Percentiles rank a stretch among this genome's conserved stretches.
Evolutionary conservation across 2,797 vertebrate species (phyloP).

Genomic region (Coracias cyanogaster): DNA sequence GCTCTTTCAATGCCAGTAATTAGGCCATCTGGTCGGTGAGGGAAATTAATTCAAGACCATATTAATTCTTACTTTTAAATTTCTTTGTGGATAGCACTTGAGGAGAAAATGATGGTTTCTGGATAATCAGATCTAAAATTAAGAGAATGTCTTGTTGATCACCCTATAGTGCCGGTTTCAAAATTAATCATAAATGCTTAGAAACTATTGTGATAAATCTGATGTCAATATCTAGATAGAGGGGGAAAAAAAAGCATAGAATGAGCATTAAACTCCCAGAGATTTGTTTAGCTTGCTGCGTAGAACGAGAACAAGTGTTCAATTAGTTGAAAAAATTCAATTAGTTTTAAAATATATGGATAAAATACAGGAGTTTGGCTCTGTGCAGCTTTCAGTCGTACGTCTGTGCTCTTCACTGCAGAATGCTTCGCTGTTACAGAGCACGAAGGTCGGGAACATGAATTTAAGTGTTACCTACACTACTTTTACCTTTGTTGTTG

Average conservation of each 20-base stretch:
- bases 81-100: conserved; percentile 38
- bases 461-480: background rate
- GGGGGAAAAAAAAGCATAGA: background rate
- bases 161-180: background rate
- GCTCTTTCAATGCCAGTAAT: conserved; percentile 39
- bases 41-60: conserved; percentile 34
- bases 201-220: conserved; percentile 5
- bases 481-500: background rate
- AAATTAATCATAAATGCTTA: conserved; percentile 38
- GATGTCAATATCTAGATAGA: background rate
- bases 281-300: background rate
- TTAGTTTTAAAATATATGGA: background rate
- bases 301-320: background rate
- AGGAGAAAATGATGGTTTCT: conserved; percentile 18
- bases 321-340: background rate
- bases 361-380: background rate
- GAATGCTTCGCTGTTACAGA: background rate
- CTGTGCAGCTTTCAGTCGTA: background rate
- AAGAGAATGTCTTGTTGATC: conserved; percentile 26
- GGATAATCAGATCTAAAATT: conserved; percentile 47
- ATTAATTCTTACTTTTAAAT: conserved; percentile 43
- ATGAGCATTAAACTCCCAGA: background rate
- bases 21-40: conserved; percentile 36
- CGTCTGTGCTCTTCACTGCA: background rate
- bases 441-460: rapidly evolving